Evolutionary conservation across 2,888 invertebrate species (phyloP).

Genomic region (Mesorhabditis sp.): DNA sequence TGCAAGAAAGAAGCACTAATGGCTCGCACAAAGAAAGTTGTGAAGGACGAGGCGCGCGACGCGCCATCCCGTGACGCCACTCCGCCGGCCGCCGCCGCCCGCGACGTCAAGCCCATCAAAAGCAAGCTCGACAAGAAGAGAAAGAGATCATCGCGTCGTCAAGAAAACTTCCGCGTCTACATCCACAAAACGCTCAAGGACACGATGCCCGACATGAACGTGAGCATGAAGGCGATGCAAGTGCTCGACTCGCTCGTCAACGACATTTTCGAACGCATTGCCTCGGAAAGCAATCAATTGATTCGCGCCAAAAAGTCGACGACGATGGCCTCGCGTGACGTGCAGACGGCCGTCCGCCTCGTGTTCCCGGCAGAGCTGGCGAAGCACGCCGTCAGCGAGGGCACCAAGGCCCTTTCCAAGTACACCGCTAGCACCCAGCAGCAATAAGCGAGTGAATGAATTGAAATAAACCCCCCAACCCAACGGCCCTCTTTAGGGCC

Average conservation of each 20-base stretch:
- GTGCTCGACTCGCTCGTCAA: slow-evolving; percentile 76
- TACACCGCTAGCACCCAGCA: no score
- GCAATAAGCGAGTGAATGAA: slow-evolving; percentile 61
- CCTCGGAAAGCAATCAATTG: slow-evolving; percentile 63
- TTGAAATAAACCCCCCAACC: slow-evolving; percentile 58
- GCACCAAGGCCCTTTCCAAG: slow-evolving; percentile 31
- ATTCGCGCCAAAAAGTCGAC: slow-evolving; percentile 68
- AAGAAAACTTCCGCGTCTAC: not conserved
- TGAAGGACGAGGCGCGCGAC: no score
- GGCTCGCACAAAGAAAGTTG: no score
- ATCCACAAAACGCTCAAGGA: slow-evolving; percentile 58
- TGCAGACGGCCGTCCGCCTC: slow-evolving; percentile 60
- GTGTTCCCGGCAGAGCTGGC: slow-evolving; percentile 20
- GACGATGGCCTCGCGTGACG: slow-evolving; percentile 70
- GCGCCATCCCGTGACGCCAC: no score
- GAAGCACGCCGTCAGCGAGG: slow-evolving; percentile 14
- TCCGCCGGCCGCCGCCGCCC: no score
- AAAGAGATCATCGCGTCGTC: no score
- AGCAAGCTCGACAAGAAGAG: no score
- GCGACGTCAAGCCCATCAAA: no score
- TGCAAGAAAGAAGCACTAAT: no score
- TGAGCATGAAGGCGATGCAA: slow-evolving; percentile 71
- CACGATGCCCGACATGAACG: slow-evolving; percentile 66
- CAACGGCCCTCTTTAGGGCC: slow-evolving; percentile 6
- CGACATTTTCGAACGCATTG: slow-evolving; percentile 73